A percentile compares a stretch with the other conserved stretches of the same genome.
These are phyloP conservation scores for Lepidotrigona ventralis DNA, from an alignment of 1,140 invertebrate species.

Conservation along the genomic window DNA sequence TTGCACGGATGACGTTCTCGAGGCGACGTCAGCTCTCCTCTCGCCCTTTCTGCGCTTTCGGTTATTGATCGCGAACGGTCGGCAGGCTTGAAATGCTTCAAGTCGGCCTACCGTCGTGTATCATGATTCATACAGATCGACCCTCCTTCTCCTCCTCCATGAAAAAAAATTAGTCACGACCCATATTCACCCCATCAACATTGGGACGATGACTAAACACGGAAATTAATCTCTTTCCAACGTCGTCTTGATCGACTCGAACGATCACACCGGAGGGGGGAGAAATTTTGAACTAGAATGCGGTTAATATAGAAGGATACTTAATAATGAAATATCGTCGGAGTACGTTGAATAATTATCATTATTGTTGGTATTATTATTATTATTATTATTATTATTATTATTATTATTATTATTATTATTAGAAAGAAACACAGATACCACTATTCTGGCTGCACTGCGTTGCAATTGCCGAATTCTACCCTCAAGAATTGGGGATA, in stretches of 20 bases:
- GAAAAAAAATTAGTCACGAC: background rate
- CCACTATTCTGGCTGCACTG: slow-evolving; percentile 30
- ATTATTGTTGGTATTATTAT: slow-evolving; percentile 21
- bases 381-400: slow-evolving; percentile 16
- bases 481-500: slow-evolving; percentile 1
- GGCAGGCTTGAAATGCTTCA: background rate
- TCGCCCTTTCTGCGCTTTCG: slow-evolving; percentile 54
- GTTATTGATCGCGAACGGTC: slow-evolving; percentile 61
- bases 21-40: slow-evolving; percentile 51
- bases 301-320: background rate
- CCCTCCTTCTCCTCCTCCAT: background rate
- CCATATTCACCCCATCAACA: too few species aligned
- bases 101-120: slow-evolving; percentile 36
- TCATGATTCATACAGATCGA: slow-evolving; percentile 47
- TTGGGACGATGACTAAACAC: background rate
- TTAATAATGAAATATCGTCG: background rate
- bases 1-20: slow-evolving; percentile 52
- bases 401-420: slow-evolving; percentile 17
- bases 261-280: background rate
- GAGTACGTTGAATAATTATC: background rate
- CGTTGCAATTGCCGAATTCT: slow-evolving; percentile 23
- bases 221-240: background rate
- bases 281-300: background rate
- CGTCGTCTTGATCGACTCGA: background rate
- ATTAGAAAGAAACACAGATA: slow-evolving; percentile 25